Conservation (phyloP, 1,140 invertebrate genomes). For the Leptopilina boulardi region DNA sequence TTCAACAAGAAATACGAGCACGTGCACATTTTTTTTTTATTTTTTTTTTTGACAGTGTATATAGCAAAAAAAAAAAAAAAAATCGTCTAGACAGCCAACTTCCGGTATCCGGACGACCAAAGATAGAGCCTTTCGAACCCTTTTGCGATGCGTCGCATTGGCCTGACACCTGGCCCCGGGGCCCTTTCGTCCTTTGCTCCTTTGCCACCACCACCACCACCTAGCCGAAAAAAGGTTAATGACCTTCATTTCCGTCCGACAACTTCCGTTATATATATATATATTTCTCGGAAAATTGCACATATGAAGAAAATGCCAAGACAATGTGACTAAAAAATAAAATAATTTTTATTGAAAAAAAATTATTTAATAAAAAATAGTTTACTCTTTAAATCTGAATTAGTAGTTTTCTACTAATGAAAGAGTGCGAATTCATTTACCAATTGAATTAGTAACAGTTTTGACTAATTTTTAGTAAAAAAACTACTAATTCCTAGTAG, state of each 20-base stretch:
- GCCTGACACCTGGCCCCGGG: conserved; percentile 64
- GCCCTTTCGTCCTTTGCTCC: conserved; percentile 47
- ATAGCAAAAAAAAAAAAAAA: conserved; percentile 45
- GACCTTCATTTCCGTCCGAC: conserved; percentile 39
- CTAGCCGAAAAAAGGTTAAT: conserved; percentile 53
- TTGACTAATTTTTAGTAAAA: too few species aligned
- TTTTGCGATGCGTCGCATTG: conserved; percentile 42
- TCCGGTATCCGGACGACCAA: conserved; percentile 62
- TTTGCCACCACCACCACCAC: neutral
- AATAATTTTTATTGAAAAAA: too few species aligned
- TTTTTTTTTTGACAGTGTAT: too few species aligned
- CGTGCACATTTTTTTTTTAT: neutral
- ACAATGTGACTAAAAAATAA: too few species aligned
- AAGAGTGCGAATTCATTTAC: too few species aligned
- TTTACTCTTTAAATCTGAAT: too few species aligned
- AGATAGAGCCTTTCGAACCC: conserved; percentile 58
- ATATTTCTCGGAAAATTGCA: too few species aligned
- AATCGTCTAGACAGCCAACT: conserved; percentile 70
- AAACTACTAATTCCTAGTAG: too few species aligned
- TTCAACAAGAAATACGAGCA: conserved; percentile 5
- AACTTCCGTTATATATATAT: conserved; percentile 43
- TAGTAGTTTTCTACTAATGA: too few species aligned
- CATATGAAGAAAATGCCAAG: too few species aligned
- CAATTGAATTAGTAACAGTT: too few species aligned
- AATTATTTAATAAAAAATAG: too few species aligned